phyloP scores from a whole-genome alignment of 1,140 invertebrate species.

The Dreissena polymorpha region DNA sequence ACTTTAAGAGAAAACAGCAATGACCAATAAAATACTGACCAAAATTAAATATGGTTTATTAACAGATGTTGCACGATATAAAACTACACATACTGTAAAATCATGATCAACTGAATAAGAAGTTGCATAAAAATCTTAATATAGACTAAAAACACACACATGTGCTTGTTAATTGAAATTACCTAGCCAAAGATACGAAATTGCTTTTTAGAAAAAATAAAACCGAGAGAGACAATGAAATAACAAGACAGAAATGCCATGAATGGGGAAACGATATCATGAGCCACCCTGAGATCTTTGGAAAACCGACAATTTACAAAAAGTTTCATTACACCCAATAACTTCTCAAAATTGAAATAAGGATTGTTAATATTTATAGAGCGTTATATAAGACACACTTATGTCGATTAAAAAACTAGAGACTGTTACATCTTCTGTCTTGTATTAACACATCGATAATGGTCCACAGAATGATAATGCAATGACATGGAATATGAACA shows the following conservation, averaged over 20 bases:
- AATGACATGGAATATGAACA: no score
- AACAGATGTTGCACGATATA: conserved; percentile 49
- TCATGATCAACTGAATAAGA: conserved; percentile 25
- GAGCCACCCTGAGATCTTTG: neutral
- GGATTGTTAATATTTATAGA: no score
- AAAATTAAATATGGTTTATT: conserved; percentile 48
- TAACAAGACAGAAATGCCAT: conserved; percentile 4
- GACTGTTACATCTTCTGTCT: no score
- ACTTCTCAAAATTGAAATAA: neutral
- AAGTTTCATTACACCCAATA: neutral
- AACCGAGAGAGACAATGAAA: neutral
- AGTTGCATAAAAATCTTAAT: conserved; percentile 44
- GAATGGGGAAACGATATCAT: conserved; percentile 17
- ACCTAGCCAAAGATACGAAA: conserved; percentile 10
- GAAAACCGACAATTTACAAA: conserved; percentile 1
- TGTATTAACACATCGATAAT: no score
- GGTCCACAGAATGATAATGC: no score
- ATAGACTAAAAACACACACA: conserved; percentile 42
- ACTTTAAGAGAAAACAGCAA: no score
- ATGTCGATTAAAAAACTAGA: no score
- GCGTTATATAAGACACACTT: no score
- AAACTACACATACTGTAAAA: conserved; percentile 49
- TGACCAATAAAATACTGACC: neutral
- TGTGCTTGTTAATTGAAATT: conserved; percentile 4
- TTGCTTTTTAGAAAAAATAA: neutral